Evolutionary conservation across 2,113 vertebrate species (phyloP).

Genomic region (Orientallactaga bullata): DNA sequence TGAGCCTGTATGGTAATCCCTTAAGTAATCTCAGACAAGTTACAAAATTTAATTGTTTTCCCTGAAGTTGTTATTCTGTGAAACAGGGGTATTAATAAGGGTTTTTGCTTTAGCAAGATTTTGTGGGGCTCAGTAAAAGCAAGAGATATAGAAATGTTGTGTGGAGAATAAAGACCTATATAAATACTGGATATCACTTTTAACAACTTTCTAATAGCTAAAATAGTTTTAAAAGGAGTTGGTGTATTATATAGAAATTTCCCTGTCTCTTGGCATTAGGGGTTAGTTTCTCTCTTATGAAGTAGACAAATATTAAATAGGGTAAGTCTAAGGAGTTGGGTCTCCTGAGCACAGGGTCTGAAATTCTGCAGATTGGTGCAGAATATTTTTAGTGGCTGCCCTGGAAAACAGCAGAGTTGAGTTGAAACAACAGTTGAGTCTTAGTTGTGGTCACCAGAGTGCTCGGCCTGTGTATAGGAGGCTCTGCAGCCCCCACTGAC

Average conservation of each 20-base stretch:
- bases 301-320: background rate
- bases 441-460: background rate
- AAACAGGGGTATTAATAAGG: background rate
- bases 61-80: background rate
- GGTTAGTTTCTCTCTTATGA: background rate
- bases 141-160: background rate
- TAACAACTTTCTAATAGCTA: slow-evolving; percentile 34
- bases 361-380: background rate
- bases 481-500: background rate
- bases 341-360: background rate
- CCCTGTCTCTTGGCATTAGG: background rate
- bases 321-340: background rate
- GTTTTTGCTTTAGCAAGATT: slow-evolving; percentile 1
- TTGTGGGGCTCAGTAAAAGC: background rate
- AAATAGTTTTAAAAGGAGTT: background rate
- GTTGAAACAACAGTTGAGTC: too few species aligned
- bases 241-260: background rate
- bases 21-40: slow-evolving; percentile 11
- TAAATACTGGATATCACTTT: background rate
- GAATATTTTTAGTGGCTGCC: background rate
- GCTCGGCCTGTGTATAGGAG: background rate
- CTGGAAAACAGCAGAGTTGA: background rate
- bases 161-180: slow-evolving; percentile 17
- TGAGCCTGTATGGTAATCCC: background rate
- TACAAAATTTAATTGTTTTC: slow-evolving; percentile 10